Evolutionary conservation across 1,140 invertebrate genomes (phyloP).

Genomic region (Caenorhabditis remanei): DNA sequence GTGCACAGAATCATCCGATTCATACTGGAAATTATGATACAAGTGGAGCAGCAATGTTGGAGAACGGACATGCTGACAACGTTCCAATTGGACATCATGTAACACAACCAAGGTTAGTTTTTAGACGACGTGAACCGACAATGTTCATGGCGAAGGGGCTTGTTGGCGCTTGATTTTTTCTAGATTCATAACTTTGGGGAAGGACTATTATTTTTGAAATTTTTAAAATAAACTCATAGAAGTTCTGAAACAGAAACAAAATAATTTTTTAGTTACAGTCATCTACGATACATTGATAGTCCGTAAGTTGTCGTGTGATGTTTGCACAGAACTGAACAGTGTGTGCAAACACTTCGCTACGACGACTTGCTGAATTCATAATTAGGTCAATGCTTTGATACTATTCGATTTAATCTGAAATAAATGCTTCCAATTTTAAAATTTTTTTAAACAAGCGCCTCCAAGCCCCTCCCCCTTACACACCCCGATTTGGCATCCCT

Average conservation of each 20-base stretch:
- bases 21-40: conserved; percentile 69
- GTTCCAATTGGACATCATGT: conserved; percentile 71
- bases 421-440: not conserved
- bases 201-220: no score
- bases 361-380: not conserved
- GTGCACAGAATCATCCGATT: conserved; percentile 69
- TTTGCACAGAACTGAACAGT: conserved; percentile 19
- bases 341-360: conserved; percentile 13
- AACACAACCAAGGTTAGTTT: conserved; percentile 74
- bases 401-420: not conserved
- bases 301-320: conserved; percentile 40
- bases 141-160: not conserved
- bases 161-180: not conserved
- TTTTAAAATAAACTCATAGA: no score
- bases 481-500: no score
- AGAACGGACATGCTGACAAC: conserved; percentile 73
- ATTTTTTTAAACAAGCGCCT: not conserved
- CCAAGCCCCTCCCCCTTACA: conserved; percentile 18
- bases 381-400: not conserved
- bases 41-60: conserved; percentile 73
- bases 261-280: not conserved
- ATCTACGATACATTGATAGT: conserved; percentile 28
- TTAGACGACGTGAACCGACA: not conserved
- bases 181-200: no score
- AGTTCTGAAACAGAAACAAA: not conserved